Base-by-base conservation (phyloP, 1,140 invertebrate species). In the Proales similis region DNA sequence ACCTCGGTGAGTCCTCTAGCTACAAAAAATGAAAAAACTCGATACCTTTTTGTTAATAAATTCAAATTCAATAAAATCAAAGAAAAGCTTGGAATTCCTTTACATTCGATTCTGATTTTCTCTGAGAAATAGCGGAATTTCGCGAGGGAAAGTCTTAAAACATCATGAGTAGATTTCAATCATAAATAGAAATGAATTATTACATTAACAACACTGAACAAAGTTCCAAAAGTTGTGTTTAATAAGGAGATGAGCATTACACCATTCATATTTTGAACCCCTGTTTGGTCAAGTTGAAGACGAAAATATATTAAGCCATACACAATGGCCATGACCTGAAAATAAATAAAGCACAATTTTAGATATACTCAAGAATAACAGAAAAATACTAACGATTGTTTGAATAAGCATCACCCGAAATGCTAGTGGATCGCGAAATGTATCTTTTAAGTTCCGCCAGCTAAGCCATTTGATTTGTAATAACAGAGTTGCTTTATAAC, bases 211-310 rank as follows among this genome's bases (percentile, higher is more conserved):
- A 36, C 33, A 36, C 11, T 17, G 17, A 36, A 36, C 33, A 36
- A 11, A n/a, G 11, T 36, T 11, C 33, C 33, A n/a, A 36, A 66
- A 12, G 68, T 70, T 84, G 90, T 88, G n/a, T 36, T 36, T 36
- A 17, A 36, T 11, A 36, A 11, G 1, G 24, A 19, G 36, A 62
- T 45, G 48, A 62, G 48, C 12, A 47, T 12, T 14, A 26, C 42
- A 29, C 57, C 57, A 9, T 17, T 62, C 26, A 32, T 32, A 19
- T 62, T 62, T 33, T 17, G 57, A 20, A 62, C 57, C 32, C 39
- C 57, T 20, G 30, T 62, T 26, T 62, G 30, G 26, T 62, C 30
- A 5, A 62, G 14, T 20, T 45, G 12, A 27, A 62, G 14, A 20
- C 39, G 12, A 33, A 62, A 19, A 62, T 62, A 62, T n/a, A 62